Evolutionary conservation across 2,797 vertebrate species (phyloP), one percentile per base, ranked within the genome.

Genomic region (Poeciliopsis infans): DNA sequence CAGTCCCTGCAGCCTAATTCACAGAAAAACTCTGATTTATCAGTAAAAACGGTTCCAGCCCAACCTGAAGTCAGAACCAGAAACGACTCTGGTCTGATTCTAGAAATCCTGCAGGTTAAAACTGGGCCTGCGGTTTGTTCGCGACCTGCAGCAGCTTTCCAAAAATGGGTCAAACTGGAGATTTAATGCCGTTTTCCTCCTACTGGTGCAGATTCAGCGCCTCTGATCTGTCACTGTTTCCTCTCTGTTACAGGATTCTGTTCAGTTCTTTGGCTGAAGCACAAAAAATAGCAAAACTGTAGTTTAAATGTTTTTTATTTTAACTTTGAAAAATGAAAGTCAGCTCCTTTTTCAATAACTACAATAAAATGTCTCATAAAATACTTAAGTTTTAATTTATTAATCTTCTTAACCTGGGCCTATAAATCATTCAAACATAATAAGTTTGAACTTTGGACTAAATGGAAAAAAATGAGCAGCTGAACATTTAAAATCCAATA

Each of bases 151-250:
- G 68, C 49, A 39, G 61, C 61, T 49, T 8, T 8, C 2, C 61
- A 12, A 81, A 72, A 80, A 36, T 33, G n/a, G 72, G 61, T 80
- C 51, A 51, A 28, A 59, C 33, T 33, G 39, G 69, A 51, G 11
- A 70, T 25, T 7, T 0, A 49, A 79, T 15, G 2, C 41, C 1
- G 10, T 18, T 7, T 51, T 10, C 15, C 5, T 18, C 16, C 33
- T 36, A 10, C 8, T 33, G 20, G 7, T 23, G 33, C 33, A 39
- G 39, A 36, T 66, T 11, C 39, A 39, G 18, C 1, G 13, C 15
- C 61, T 66, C 31, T 66, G 33, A 66, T 23, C 33, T 66, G 7
- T 4, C 39, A 20, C 31, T 10, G 6, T 20, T 64, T 64, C 16
- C 59, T 33, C 13, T 6, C 5, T 18, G 31, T 31, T 31, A 31